Base-by-base conservation (phyloP, 2,113 vertebrate species). In the Butastur rufipennis region DNA sequence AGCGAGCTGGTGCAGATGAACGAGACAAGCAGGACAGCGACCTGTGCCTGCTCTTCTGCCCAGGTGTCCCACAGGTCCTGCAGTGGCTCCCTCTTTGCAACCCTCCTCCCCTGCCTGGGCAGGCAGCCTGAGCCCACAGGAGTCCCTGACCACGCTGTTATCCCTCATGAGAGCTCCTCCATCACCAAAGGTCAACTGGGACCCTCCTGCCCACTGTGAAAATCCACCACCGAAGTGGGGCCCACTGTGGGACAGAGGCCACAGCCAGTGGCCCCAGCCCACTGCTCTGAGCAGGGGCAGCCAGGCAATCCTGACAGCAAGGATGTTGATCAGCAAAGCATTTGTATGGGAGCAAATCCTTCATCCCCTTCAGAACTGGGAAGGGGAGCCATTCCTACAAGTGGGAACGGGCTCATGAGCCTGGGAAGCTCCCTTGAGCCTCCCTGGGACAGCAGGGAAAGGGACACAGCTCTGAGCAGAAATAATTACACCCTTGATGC, bases 21-120 rank as follows among this genome's bases (percentile, higher is more conserved):
- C 1, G 4, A 74, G 42, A 16, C 50, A 16, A 0, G 0, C 20
- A 47, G 18, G 16, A 31, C 1, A 4, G 10, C 0, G 3, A 27
- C 22, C 56, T 27, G 26, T 15, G 40, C 48, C 31, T 4, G 2
- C 48, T 65, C 18, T 38, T 13, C 61, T 67, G 61, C 74, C 29
- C 63, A 34, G 4, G 1, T 4, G 3, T 23, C 29, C 68, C 62
- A 53, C 23, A 36, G 5, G 11, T 17, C 73, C 45, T 52, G 50
- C 4, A 2, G 16, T 14, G 25, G n/a, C 23, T 81, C 55, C 23
- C 38, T 59, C 36, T 67, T 55, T 61, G 38, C 23, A 52, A 32
- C 38, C 23, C 38, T 81, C 31, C 25, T 45, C 21, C 58, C 3
- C 5, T 18, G 1, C 18, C 0, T 13, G 7, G n/a, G 23, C 34